Percentiles rank a stretch among this genome's conserved stretches.
phyloP scores from a whole-genome alignment of 2,113 vertebrate genomes.

The Hydropotes inermis region DNA sequence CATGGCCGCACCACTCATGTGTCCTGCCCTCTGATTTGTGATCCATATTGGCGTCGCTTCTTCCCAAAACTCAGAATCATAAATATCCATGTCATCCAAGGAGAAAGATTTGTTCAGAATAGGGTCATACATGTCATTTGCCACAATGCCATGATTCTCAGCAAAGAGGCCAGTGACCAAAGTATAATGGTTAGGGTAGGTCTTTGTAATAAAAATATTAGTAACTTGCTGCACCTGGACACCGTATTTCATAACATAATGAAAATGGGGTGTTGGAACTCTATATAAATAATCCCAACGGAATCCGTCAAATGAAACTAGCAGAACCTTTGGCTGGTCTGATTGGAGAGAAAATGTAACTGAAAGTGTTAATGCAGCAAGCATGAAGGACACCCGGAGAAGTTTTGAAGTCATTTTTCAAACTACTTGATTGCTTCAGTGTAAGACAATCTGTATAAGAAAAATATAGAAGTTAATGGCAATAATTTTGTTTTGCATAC shows the following conservation, averaged over 20 bases:
- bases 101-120: slow-evolving; percentile 88
- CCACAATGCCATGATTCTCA: slow-evolving; percentile 90
- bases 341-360: slow-evolving; percentile 14
- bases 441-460: slow-evolving; percentile 65
- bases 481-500: not conserved
- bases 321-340: slow-evolving; percentile 82
- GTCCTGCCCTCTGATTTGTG: slow-evolving; percentile 88
- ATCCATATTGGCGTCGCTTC: slow-evolving; percentile 91
- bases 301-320: slow-evolving; percentile 95
- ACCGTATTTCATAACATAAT: slow-evolving; percentile 82
- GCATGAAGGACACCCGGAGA: not conserved
- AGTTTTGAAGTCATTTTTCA: slow-evolving; percentile 68
- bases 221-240: slow-evolving; percentile 85
- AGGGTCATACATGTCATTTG: slow-evolving; percentile 93
- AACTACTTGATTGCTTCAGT: slow-evolving; percentile 30
- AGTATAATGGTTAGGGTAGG: slow-evolving; percentile 93
- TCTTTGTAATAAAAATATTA: slow-evolving; percentile 92
- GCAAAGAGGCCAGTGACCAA: slow-evolving; percentile 92
- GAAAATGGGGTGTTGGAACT: slow-evolving; percentile 87
- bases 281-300: slow-evolving; percentile 92
- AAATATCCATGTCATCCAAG: slow-evolving; percentile 83
- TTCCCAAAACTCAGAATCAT: slow-evolving; percentile 92
- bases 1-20: slow-evolving; percentile 89
- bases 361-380: slow-evolving; percentile 41
- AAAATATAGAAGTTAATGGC: slow-evolving; percentile 42